These are phyloP conservation scores for Sinodicranocentrus sp. DNA, from an alignment of 2,888 invertebrate species.

Conservation along the genomic window DNA sequence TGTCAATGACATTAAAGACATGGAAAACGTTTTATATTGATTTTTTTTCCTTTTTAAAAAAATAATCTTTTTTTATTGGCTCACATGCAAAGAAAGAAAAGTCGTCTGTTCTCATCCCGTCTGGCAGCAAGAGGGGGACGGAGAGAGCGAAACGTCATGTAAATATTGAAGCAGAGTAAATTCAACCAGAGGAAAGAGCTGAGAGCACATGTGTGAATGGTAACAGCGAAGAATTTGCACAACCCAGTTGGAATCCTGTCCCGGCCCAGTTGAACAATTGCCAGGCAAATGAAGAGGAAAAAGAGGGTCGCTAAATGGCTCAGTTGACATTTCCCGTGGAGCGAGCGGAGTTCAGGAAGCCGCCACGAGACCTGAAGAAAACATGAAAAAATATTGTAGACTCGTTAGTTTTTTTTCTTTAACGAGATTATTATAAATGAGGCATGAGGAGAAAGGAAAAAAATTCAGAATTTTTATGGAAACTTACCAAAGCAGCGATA, in stretches of 20 bases:
- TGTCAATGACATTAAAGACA: too few species aligned
- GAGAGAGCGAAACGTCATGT: constrained; percentile 74
- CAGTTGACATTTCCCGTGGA: constrained; percentile 76
- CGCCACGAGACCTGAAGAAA: constrained; percentile 71
- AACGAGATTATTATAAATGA: too few species aligned
- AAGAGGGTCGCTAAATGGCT: constrained; percentile 76
- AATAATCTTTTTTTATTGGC: constrained; percentile 14
- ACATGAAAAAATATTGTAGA: too few species aligned
- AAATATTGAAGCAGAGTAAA: constrained; percentile 76
- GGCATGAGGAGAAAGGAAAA: too few species aligned
- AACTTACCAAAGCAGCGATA: constrained; percentile 73
- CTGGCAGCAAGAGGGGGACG: constrained; percentile 74
- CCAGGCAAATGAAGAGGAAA: constrained; percentile 72
- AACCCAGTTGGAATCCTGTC: constrained; percentile 64
- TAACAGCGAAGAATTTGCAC: constrained; percentile 75
- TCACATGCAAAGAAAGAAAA: constrained; percentile 75
- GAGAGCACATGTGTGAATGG: constrained; percentile 75
- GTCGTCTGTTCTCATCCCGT: constrained; percentile 74
- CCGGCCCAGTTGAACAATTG: constrained; percentile 70
- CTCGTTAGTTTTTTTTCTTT: too few species aligned
- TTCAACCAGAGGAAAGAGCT: constrained; percentile 76
- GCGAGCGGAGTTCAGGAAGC: constrained; percentile 73
- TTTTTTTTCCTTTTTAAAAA: too few species aligned
- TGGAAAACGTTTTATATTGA: neutral
- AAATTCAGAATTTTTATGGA: too few species aligned